phyloP scores from a whole-genome alignment of 2,797 vertebrate genomes.

The Podargus strigoides region DNA sequence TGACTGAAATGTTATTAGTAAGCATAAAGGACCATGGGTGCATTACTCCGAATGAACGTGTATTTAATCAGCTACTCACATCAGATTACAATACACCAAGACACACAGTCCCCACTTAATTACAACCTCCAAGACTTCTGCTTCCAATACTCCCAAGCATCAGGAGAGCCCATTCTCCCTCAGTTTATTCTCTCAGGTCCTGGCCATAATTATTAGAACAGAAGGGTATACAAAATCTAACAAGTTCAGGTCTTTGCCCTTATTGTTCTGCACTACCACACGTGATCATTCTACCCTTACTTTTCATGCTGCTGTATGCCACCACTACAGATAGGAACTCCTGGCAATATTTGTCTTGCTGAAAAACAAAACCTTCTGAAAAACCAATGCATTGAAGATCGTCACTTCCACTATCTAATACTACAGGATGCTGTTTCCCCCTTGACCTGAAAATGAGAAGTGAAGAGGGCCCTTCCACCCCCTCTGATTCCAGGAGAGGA shows the following conservation, averaged over 20 bases:
- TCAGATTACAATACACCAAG: neutral
- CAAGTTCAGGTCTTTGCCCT: neutral
- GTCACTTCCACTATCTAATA: neutral
- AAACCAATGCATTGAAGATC: neutral
- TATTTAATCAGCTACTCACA: conserved; percentile 21
- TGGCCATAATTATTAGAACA: neutral
- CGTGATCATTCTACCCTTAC: neutral
- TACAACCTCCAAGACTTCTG: neutral
- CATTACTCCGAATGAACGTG: neutral
- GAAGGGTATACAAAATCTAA: neutral
- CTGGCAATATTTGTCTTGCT: neutral
- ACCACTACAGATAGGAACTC: neutral
- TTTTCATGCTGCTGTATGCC: neutral
- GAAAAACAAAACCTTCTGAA: neutral
- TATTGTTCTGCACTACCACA: neutral
- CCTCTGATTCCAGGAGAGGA: neutral
- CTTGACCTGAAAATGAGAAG: neutral
- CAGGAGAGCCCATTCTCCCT: neutral
- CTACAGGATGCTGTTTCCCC: neutral
- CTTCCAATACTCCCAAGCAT: neutral
- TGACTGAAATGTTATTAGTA: conserved; percentile 21
- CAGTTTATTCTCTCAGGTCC: neutral
- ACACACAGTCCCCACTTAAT: neutral
- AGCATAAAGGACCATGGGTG: neutral
- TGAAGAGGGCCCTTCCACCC: neutral